Conservation (phyloP, 2,888 invertebrate species). For the Pachymerium ferrugineum region DNA sequence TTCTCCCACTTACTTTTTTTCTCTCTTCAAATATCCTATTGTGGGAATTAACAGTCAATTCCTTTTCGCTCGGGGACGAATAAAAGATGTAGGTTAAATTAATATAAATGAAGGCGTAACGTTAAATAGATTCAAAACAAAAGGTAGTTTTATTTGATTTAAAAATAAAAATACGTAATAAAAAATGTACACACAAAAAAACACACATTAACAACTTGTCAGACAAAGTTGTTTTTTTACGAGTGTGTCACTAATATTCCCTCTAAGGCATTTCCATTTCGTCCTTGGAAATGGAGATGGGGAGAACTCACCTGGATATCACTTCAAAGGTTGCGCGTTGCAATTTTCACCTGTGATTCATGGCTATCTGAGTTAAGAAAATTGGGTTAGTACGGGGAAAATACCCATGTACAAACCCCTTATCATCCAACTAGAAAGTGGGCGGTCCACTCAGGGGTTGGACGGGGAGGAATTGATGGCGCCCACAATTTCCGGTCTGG, state of each 20-base stretch:
- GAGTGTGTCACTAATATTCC: background rate
- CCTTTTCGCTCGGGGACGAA: background rate
- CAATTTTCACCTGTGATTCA: background rate
- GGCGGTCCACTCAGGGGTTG: background rate
- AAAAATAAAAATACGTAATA: background rate
- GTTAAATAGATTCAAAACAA: background rate
- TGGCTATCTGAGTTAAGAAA: background rate
- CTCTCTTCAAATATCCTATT: background rate
- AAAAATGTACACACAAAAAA: background rate
- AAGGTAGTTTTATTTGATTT: background rate
- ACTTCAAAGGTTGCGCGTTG: background rate
- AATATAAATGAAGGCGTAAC: background rate
- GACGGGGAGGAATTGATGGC: background rate
- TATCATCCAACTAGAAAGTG: background rate
- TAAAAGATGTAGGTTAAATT: too few relatives aligned
- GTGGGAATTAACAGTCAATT: background rate
- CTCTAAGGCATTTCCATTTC: background rate
- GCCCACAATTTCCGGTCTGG: background rate
- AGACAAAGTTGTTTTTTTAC: background rate
- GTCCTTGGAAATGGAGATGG: background rate
- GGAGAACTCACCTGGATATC: background rate
- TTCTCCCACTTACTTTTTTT: background rate
- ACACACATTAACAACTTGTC: background rate
- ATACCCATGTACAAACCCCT: background rate
- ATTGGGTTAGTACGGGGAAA: background rate